phyloP scores from a whole-genome alignment of 1,140 invertebrate genomes.

The Aphelenchoides avenae region DNA sequence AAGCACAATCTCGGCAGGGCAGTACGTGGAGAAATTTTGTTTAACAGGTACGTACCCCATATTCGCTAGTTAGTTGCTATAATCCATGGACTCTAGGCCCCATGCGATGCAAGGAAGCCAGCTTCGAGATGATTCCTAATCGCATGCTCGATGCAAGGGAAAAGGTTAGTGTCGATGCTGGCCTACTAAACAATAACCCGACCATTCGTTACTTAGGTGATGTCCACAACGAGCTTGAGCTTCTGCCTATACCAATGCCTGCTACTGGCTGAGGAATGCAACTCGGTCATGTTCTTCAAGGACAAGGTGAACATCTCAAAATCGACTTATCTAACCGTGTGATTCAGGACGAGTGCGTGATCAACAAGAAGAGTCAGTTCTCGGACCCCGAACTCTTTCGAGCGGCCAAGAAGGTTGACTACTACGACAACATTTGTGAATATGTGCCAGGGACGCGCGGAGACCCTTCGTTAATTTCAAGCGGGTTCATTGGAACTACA shows the following conservation, averaged over 20 bases:
- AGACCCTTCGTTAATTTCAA: background rate
- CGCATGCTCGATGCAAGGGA: slow-evolving; percentile 39
- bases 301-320: slow-evolving; percentile 20
- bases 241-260: slow-evolving; percentile 38
- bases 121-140: slow-evolving; percentile 48
- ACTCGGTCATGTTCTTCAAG: slow-evolving; percentile 43
- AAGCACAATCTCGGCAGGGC: slow-evolving; percentile 50
- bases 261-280: slow-evolving; percentile 32
- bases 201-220: slow-evolving; percentile 18
- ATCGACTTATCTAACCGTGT: slow-evolving; percentile 1
- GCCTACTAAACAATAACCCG: background rate
- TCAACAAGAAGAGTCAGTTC: slow-evolving; percentile 48
- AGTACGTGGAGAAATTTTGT: slow-evolving; percentile 53
- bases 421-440: slow-evolving; percentile 58
- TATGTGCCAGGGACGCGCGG: background rate
- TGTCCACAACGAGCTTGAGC: slow-evolving; percentile 31
- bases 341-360: slow-evolving; percentile 52
- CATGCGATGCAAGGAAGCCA: slow-evolving; percentile 39
- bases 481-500: too few relatives aligned
- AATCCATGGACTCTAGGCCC: slow-evolving; percentile 25
- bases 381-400: slow-evolving; percentile 49
- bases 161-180: slow-evolving; percentile 1
- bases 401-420: slow-evolving; percentile 41
- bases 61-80: background rate
- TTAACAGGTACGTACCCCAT: slow-evolving; percentile 24